Base-by-base conservation (phyloP, 2,797 vertebrate genomes). In the Astyanax mexicanus region DNA sequence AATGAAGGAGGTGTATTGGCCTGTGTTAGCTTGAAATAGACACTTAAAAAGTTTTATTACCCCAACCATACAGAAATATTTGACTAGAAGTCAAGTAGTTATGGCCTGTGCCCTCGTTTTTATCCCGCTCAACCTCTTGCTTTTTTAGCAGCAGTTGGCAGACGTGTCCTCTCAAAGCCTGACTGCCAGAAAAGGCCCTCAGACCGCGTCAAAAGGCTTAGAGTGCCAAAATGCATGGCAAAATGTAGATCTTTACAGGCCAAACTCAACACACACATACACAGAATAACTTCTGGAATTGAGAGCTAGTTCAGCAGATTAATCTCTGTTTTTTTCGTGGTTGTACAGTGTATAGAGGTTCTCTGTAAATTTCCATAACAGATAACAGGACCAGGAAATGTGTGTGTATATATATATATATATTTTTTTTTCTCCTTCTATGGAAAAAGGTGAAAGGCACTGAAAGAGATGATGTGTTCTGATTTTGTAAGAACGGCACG, bases 121-220 rank as follows among this genome's bases (percentile, higher is more conserved):
- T 17, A 15, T 57, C 15, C 27, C 32, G n/a, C 74, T 75, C 29
- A 7, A 51, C 47, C 66, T 65, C 62, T 47, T 69, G 47, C 57
- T 79, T 42, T 65, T 79, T 67, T 81, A 49, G 57, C 77, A 76
- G 82, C 77, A 65, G 40, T 69, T 76, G 67, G 57, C 80, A 47
- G 27, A 35, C 62, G 47, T 67, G 51, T 17, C 32, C n/a, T 5
- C 57, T 35, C 23, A 15, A 52, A 51, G 57, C 32, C 57, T 69
- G 55, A 74, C 44, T 61, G 57, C 57, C 38, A 47, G 9, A 54
- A 35, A 64, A 69, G 49, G 54, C 71, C 64, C 73, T 65, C 23
- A 15, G 70, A 58, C 32, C 62, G 69, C 44, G 62, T 67, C 55
- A 65, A 47, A 54, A 57, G 64, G 38, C 58, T 32, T 61, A 44